These are phyloP conservation scores for Megalops cyprinoides DNA, from an alignment of 2,797 vertebrate species.

Conservation along the genomic window DNA sequence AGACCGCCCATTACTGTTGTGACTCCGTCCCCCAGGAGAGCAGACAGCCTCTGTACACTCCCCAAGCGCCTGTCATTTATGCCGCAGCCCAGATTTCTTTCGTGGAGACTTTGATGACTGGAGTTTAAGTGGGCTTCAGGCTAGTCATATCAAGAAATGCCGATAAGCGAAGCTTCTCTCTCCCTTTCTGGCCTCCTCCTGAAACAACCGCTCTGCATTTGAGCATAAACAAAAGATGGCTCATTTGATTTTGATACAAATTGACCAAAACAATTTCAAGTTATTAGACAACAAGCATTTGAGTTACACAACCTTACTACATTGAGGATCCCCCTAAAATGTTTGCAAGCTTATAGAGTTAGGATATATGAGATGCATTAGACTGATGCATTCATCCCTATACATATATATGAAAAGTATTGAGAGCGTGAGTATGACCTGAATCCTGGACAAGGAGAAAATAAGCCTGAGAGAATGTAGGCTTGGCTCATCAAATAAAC, in stretches of 20 bases:
- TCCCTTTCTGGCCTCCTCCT: not conserved
- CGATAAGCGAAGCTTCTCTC: not conserved
- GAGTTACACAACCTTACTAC: not conserved
- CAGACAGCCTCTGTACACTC: not conserved
- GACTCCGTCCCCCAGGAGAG: not conserved
- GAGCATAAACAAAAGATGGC: not conserved
- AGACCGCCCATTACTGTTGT: not conserved
- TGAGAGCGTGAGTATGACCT: too few species aligned
- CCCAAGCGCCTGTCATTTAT: not conserved
- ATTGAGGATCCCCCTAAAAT: not conserved
- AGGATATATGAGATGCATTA: too few species aligned
- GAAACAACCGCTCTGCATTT: not conserved
- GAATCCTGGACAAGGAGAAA: too few species aligned
- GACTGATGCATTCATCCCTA: too few species aligned
- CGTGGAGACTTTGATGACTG: not conserved
- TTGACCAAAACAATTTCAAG: not conserved
- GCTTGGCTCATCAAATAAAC: too few species aligned
- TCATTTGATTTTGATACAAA: not conserved
- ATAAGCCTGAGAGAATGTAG: too few species aligned
- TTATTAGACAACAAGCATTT: not conserved
- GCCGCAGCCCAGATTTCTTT: not conserved
- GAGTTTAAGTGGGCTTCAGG: constrained; percentile 10
- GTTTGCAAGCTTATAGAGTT: too few species aligned
- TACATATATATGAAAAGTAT: too few species aligned
- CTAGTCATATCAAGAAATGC: not conserved